phyloP scores from a whole-genome alignment of 2,797 vertebrate species.

The Chiropotes sagulatus region DNA sequence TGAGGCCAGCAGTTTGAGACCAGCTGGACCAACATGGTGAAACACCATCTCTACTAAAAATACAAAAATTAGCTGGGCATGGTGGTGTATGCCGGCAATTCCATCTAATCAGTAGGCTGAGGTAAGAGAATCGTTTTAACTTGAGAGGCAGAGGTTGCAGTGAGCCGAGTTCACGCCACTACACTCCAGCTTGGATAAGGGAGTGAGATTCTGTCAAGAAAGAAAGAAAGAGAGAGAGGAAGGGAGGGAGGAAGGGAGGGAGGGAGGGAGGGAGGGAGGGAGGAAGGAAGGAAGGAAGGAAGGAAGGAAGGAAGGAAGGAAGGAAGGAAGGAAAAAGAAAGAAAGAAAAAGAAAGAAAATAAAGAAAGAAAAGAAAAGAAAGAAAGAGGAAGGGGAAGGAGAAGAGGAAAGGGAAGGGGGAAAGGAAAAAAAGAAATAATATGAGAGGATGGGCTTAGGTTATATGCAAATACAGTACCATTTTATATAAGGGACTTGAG shows the following conservation, averaged over 20 bases:
- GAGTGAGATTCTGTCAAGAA: background rate
- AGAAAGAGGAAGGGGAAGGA: no score
- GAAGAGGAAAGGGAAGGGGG: no score
- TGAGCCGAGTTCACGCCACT: background rate
- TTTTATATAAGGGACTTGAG: background rate
- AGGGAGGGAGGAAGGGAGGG: no score
- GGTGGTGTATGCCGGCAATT: background rate
- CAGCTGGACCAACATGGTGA: background rate
- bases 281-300: no score
- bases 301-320: no score
- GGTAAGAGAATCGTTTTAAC: background rate
- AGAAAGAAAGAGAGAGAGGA: no score
- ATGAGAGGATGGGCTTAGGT: background rate
- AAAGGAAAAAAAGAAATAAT: background rate
- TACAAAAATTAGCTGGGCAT: background rate
- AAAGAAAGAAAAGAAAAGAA: no score
- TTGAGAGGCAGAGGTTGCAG: background rate
- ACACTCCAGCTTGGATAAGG: background rate
- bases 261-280: fast-evolving
- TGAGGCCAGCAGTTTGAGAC: background rate
- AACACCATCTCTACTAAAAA: background rate
- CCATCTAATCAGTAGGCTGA: background rate
- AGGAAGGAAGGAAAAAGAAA: no score
- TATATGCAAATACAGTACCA: background rate
- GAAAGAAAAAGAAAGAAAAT: no score